Percentiles rank a stretch among this genome's conserved stretches.
Evolutionary conservation across 2,888 invertebrate species (phyloP).

Genomic region (Acholoe squamosa): DNA sequence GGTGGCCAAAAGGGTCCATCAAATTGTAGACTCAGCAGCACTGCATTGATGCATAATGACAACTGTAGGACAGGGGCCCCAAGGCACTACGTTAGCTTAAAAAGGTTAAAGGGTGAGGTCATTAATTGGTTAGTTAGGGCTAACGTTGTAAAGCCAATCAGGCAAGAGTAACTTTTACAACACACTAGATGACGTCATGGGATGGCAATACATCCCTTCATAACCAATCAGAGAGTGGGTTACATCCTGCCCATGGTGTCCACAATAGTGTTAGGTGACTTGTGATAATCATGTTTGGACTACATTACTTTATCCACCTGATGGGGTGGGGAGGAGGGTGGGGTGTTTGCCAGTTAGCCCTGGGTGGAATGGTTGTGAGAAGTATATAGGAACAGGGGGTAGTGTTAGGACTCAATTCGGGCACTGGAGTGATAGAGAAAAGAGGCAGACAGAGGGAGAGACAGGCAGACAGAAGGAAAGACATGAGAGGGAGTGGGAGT

Average conservation of each 20-base stretch:
- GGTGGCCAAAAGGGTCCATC: no score
- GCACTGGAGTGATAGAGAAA: neutral
- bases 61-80: no score
- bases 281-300: neutral
- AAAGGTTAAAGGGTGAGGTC: neutral
- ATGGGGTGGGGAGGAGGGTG: neutral
- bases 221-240: slow-evolving; percentile 33
- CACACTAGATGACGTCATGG: slow-evolving; percentile 22
- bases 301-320: slow-evolving; percentile 31
- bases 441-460: neutral
- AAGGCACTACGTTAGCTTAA: no score
- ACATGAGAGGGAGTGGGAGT: neutral
- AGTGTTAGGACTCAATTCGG: no score
- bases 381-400: no score
- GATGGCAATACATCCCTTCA: neutral
- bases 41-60: no score
- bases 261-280: neutral
- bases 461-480: neutral
- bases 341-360: neutral
- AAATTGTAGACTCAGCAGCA: no score
- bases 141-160: slow-evolving; percentile 4
- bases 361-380: no score
- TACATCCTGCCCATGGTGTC: neutral
- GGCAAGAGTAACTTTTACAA: neutral
- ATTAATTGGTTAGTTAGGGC: slow-evolving; percentile 45